Base-by-base conservation (phyloP, 2,797 vertebrate species). In the Chelidonichthys spinosus region DNA sequence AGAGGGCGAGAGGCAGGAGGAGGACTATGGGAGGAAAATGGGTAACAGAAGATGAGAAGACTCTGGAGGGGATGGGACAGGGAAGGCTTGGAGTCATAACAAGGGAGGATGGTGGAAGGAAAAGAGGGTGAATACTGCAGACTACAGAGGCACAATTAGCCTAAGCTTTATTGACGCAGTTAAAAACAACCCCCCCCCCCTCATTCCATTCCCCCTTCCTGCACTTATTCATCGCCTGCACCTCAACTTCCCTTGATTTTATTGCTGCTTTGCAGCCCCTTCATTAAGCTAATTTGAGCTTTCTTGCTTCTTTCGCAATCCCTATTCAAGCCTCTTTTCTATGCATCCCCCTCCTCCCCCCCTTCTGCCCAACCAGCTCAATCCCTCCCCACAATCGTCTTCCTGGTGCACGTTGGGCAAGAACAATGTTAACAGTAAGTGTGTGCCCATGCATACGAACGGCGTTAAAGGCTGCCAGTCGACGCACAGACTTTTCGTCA, bases 281-380 rank as follows among this genome's bases (percentile, higher is more conserved):
- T 68, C 67, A 79, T 85, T 83, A 83, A 75, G 74, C 42, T 75
- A 84, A 86, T 82, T 84, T 75, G 50, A 67, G 70, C 62, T 65
- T 70, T 86, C 44, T 78, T 64, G 37, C 60, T 3, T 54, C 66
- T 83, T 87, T 83, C 6, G 58, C 73, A 70, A 66, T 33, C 60
- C 73, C 60, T 44, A 61, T 78, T 74, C 68, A 61, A 54, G 58
- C 49, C 69, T 70, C 32, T 53, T 58, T 39, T 44, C 58, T 10
- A 54, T 39, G n/a, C 68, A 49, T 25, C n/a, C 46, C 37, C 56
- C 35, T 60, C n/a, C 39, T 37, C 39, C 15, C 7, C 5, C 40
- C 7, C 73, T 52, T 43, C 42, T 33, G 43, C 60, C 74, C 46
- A 4, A 58, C 43, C 15, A 44, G 40, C 40, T 43, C 68, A 39